Evolutionary conservation across 2,888 invertebrate species (phyloP).

Genomic region (Dryocosmus kuriphilus): DNA sequence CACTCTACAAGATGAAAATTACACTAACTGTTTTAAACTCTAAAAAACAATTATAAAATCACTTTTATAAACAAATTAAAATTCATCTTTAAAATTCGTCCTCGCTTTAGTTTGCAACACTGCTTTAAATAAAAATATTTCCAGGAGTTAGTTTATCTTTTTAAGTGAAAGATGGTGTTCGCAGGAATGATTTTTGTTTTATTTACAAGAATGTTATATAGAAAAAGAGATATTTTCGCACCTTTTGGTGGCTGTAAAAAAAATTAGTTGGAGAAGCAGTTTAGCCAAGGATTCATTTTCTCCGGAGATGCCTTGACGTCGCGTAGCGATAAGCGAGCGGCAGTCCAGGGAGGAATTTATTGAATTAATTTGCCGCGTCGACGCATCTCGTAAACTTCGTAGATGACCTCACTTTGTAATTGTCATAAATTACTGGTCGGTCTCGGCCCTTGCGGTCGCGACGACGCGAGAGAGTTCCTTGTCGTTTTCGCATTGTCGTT

Average conservation of each 20-base stretch:
- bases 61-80: no score
- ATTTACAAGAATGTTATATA: not conserved
- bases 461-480: constrained; percentile 48
- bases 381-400: constrained; percentile 76
- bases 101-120: no score
- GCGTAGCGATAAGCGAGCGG: constrained; percentile 50
- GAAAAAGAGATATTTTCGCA: not conserved
- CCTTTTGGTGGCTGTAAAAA: constrained; percentile 1
- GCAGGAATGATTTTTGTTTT: not conserved
- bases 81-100: no score
- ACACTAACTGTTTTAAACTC: no score
- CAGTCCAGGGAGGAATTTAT: constrained; percentile 73
- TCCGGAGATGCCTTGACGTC: constrained; percentile 43
- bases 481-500: constrained; percentile 18
- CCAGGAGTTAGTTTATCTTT: not conserved
- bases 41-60: no score
- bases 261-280: not conserved
- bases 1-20: no score
- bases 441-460: constrained; percentile 51
- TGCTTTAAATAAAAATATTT: no score
- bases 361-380: constrained; percentile 77
- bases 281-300: constrained; percentile 35
- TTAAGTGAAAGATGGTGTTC: not conserved
- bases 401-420: constrained; percentile 78
- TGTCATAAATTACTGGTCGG: constrained; percentile 65